Evolutionary conservation across 2,888 invertebrate species (phyloP), one percentile per base, ranked within the genome.

Genomic region (Conops quadrifasciatus): DNA sequence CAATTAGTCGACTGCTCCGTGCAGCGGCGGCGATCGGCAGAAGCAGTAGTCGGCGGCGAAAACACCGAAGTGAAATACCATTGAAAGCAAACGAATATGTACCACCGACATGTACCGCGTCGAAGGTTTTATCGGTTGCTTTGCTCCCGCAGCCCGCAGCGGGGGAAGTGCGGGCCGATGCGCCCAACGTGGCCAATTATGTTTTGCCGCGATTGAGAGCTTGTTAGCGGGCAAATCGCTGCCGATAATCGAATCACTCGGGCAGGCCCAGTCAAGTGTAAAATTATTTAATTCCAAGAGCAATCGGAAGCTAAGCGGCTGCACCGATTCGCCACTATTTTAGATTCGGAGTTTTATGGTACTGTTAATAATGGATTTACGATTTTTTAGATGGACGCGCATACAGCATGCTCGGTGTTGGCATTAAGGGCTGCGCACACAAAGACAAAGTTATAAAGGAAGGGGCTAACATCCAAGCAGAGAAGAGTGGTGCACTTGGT

Each of bases 171-270:
- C 19, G 49, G 45, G 28, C 30, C 60, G 45, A 43, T 49, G 47
- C 51, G 66, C 59, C 36, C 65, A 47, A 43, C 28, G 59, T 58
- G 53, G 13, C 75, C 77, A 77, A 75, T 76, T 76, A 75, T 73
- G 73, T 74, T 73, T n/a, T 74, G 75, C 74, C 73, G 73, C n/a
- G 74, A 77, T 76, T 77, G 76, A 76, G 76, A 75, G 75, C 77
- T 77, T 75, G 77, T 77, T 77, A 77, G 63, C 62, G 30, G 63
- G 69, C n/a, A n/a, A 73, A 73, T 73, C 73, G 69, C 45, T 51
- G 63, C 56, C 66, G 73, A 73, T 73, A 73, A 73, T 73, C 73
- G 73, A 60, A 68, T 71, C 67, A 68, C 68, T 65, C 68, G 51
- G 36, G 63, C 63, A n/a, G 28, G 60, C 67, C 70, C 68, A 68